Conservation (phyloP, 2,888 invertebrate species). For the Acanthosepion lycidas region DNA sequence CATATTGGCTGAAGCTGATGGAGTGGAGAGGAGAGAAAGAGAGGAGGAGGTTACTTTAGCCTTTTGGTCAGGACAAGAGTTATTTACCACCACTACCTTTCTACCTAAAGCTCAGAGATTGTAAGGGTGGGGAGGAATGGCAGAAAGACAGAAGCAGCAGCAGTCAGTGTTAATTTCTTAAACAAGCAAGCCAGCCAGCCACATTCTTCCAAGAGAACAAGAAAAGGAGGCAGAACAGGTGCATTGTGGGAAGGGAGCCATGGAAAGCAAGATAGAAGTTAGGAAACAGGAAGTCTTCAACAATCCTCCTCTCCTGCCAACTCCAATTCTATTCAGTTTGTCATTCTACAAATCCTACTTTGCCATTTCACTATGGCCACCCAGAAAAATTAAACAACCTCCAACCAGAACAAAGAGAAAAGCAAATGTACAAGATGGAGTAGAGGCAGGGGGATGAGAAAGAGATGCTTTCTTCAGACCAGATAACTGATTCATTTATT, state of each 20-base stretch:
- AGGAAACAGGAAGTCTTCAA: slow-evolving; percentile 5
- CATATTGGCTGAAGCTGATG: not conserved
- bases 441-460: not conserved
- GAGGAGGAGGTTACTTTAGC: not conserved
- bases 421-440: not conserved
- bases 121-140: not conserved
- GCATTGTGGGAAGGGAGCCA: slow-evolving; percentile 33
- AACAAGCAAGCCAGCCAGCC: not conserved
- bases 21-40: not conserved
- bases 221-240: not conserved
- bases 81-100: not conserved
- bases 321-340: slow-evolving; percentile 11
- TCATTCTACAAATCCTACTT: not conserved
- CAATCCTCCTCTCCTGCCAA: slow-evolving; percentile 15
- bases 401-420: not conserved
- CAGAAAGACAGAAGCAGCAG: slow-evolving; percentile 39
- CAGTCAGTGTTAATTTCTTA: slow-evolving; percentile 33
- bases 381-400: slow-evolving; percentile 15
- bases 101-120: not conserved
- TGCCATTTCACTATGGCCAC: not conserved
- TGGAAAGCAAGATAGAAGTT: not conserved
- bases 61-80: not conserved
- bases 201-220: not conserved
- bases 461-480: not conserved
- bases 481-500: not conserved